Conservation (phyloP, 2,888 invertebrate genomes). For the Pyrochroa serraticornis region DNA sequence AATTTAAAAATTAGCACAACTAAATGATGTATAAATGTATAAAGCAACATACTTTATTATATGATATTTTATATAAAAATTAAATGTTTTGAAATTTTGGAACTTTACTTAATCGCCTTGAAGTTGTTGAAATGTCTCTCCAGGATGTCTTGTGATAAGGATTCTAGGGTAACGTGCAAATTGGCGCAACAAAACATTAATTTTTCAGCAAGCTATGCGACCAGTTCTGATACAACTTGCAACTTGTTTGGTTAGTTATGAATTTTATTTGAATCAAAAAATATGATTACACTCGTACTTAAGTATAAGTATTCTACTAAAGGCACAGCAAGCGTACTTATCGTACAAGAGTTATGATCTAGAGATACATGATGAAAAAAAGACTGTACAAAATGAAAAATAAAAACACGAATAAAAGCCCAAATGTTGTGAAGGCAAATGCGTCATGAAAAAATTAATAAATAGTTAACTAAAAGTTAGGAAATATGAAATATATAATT, state of each 20-base stretch:
- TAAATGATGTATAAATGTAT: too few species aligned
- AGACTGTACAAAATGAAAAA: conserved; percentile 45
- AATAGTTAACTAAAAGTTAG: conserved; percentile 15
- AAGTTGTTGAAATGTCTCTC: too few species aligned
- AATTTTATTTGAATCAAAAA: conserved; percentile 54
- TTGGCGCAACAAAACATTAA: too few species aligned
- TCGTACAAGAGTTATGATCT: conserved; percentile 52
- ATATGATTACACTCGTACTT: conserved; percentile 55
- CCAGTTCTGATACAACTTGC: conserved; percentile 1
- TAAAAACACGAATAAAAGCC: conserved; percentile 26
- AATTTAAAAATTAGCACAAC: too few species aligned
- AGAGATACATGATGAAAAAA: conserved; percentile 36
- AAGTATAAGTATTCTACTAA: conserved; percentile 53
- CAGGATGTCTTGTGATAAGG: too few species aligned
- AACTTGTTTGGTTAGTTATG: conserved; percentile 27
- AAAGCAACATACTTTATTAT: too few species aligned
- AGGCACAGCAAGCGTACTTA: conserved; percentile 60
- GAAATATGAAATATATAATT: conserved; percentile 2
- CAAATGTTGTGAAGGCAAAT: conserved; percentile 13
- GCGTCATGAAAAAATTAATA: conserved; percentile 5
- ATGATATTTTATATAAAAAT: too few species aligned
- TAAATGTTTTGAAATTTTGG: too few species aligned
- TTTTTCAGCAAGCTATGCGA: neutral
- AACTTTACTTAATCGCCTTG: too few species aligned
- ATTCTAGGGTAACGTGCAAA: too few species aligned